These are phyloP conservation scores for Microtus richardsoni DNA, from an alignment of 2,113 vertebrate genomes.

Conservation along the genomic window DNA sequence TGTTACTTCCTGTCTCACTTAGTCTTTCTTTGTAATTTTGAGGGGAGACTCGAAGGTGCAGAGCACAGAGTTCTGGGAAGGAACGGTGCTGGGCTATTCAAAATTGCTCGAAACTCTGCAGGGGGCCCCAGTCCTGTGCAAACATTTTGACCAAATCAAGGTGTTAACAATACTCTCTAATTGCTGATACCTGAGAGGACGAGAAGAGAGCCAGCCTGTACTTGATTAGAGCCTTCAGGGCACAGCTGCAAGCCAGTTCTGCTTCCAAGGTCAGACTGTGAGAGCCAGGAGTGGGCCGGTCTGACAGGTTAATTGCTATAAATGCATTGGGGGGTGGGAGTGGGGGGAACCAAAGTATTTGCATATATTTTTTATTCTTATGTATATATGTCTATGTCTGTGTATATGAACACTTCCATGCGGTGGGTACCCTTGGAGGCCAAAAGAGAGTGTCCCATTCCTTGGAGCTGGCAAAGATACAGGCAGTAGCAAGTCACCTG, in stretches of 20 bases:
- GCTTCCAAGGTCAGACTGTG: not conserved
- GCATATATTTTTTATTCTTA: not conserved
- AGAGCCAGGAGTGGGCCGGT: not conserved
- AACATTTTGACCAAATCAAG: conserved; percentile 15
- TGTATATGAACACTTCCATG: not conserved
- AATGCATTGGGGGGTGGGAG: not conserved
- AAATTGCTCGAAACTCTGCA: not conserved
- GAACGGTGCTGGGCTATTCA: not conserved
- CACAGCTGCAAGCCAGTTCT: not conserved
- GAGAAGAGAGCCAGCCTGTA: not conserved
- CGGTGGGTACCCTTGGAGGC: not conserved
- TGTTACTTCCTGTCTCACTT: not conserved
- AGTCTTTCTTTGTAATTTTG: not conserved
- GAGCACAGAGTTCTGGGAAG: not conserved
- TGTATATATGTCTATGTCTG: not conserved
- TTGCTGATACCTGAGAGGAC: not conserved
- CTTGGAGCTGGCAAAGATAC: not conserved
- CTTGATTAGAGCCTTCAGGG: not conserved
- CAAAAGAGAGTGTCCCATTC: not conserved
- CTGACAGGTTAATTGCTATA: not conserved
- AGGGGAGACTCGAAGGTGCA: not conserved
- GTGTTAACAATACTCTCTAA: not conserved
- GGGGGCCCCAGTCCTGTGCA: not conserved
- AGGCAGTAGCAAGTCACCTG: not conserved
- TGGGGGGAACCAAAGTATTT: not conserved